Percentiles rank a stretch among this genome's conserved stretches.
Evolutionary conservation across 2,888 invertebrate genomes (phyloP).

Genomic region (Diarsia rubi): DNA sequence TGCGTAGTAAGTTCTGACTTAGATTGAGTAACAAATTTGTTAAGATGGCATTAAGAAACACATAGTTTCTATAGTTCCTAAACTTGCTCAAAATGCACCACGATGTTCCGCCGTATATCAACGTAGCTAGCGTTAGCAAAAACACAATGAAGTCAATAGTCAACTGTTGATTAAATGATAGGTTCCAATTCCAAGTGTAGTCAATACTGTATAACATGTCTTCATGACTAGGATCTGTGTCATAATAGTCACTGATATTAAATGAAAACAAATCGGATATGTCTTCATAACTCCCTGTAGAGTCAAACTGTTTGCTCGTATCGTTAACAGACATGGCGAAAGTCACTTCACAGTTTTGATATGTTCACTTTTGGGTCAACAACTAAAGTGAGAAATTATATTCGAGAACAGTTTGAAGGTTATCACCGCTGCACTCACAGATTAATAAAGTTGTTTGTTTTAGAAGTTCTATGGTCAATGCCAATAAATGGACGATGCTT

Average conservation of each 20-base stretch:
- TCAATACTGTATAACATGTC: too few species aligned
- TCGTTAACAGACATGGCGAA: neutral
- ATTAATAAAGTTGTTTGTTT: neutral
- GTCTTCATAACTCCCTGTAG: neutral
- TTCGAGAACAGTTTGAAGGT: neutral
- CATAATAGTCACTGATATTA: too few species aligned
- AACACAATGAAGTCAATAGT: neutral
- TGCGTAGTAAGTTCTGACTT: too few species aligned
- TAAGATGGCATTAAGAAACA: neutral
- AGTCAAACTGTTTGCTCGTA: neutral
- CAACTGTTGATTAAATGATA: neutral
- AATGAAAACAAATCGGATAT: too few species aligned
- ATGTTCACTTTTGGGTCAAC: neutral
- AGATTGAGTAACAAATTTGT: neutral
- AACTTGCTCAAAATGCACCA: slow-evolving; percentile 11
- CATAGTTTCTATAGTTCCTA: neutral
- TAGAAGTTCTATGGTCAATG: too few species aligned
- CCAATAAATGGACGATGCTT: neutral
- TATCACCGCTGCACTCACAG: neutral
- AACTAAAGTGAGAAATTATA: neutral
- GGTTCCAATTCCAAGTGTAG: too few species aligned
- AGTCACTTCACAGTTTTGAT: neutral
- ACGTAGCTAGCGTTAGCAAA: neutral
- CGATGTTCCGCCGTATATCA: neutral
- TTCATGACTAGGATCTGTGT: too few species aligned